Conservation (phyloP, 2,113 vertebrate species). For the Tor tambroides region DNA sequence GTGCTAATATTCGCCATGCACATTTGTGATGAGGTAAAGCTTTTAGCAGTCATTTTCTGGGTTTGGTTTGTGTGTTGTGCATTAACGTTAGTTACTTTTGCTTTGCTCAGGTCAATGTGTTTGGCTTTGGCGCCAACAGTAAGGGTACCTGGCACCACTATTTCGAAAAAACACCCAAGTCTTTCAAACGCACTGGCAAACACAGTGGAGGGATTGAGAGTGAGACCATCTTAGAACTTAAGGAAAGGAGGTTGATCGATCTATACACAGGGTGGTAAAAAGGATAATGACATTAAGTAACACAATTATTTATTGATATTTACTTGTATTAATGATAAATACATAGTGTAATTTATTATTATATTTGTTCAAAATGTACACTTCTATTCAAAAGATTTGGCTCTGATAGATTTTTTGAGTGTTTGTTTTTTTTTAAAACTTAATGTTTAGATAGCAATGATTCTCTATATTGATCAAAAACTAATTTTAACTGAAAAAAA, state of each 20-base stretch:
- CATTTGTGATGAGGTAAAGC: conserved; percentile 88
- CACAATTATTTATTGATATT: background rate
- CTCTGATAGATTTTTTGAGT: no score
- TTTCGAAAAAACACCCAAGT: conserved; percentile 83
- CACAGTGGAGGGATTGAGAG: conserved; percentile 88
- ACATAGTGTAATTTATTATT: no score
- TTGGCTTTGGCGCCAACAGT: conserved; percentile 90
- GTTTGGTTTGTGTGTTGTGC: background rate
- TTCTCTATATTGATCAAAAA: no score
- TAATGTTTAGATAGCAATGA: no score
- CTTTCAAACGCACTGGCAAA: conserved; percentile 86
- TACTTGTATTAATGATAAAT: background rate
- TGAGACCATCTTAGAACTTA: conserved; percentile 62
- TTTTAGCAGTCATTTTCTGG: background rate
- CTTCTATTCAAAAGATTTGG: no score
- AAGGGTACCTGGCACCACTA: conserved; percentile 96
- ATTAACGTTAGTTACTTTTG: background rate
- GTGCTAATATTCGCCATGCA: conserved; percentile 87
- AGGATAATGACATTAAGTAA: background rate
- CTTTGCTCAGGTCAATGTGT: conserved; percentile 83
- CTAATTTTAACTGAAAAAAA: no score
- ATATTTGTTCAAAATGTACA: no score
- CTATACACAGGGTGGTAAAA: conserved; percentile 1
- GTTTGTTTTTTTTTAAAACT: no score
- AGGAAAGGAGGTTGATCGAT: background rate